Percentiles rank a stretch among this genome's conserved stretches.
Conservation (phyloP, 2,113 vertebrate genomes). For the Elgaria multicarinata region DNA sequence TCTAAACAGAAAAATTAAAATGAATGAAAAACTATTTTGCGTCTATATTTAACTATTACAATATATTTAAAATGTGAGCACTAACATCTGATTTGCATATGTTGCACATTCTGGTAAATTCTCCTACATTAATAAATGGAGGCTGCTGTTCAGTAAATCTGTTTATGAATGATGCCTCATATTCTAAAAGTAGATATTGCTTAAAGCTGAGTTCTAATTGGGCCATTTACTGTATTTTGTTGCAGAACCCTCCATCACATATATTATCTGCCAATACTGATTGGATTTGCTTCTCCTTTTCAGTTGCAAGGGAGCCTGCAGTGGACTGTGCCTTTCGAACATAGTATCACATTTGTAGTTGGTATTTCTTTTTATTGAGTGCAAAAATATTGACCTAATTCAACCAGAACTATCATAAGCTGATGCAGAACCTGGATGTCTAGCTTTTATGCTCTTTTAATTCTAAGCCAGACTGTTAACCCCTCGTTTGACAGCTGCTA, state of each 20-base stretch:
- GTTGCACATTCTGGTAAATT: conserved; percentile 40
- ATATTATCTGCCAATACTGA: conserved; percentile 51
- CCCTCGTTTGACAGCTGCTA: conserved; percentile 6
- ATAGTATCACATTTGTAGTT: neutral
- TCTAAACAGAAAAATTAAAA: conserved; percentile 32
- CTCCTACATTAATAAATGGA: conserved; percentile 53
- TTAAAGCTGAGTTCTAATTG: conserved; percentile 38
- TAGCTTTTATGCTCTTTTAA: conserved; percentile 15
- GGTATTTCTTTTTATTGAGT: conserved; percentile 11
- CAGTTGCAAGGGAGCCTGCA: conserved; percentile 4
- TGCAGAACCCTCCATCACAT: conserved; percentile 43
- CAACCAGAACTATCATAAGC: conserved; percentile 33
- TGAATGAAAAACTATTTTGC: conserved; percentile 9
- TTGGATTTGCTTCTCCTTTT: conserved; percentile 54
- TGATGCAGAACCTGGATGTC: neutral
- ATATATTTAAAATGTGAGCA: conserved; percentile 60
- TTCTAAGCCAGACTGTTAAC: conserved; percentile 10
- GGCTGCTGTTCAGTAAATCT: conserved; percentile 42
- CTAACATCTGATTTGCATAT: conserved; percentile 45
- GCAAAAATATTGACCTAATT: conserved; percentile 14
- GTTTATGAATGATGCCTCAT: conserved; percentile 47
- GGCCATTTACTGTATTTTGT: conserved; percentile 20
- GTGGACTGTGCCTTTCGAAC: neutral
- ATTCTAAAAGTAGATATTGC: conserved; percentile 62
- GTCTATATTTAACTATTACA: conserved; percentile 17